Evolutionary conservation across 1,140 invertebrate genomes (phyloP).

Genomic region (Drosophila auraria): DNA sequence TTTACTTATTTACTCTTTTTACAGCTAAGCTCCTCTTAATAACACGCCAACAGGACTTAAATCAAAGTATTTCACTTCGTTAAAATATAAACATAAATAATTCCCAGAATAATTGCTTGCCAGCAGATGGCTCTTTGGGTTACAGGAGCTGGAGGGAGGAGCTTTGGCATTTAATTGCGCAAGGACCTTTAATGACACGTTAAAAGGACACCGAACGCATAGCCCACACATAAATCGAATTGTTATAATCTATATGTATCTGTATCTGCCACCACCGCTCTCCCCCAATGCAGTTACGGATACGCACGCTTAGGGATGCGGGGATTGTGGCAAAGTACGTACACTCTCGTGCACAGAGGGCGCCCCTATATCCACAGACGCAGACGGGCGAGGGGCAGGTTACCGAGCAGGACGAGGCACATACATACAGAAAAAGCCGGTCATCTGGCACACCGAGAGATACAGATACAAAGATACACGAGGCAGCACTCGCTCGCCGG

Average conservation of each 20-base stretch:
- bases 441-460: constrained; percentile 39
- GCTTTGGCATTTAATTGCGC: constrained; percentile 24
- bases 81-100: not conserved
- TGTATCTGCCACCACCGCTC: not conserved
- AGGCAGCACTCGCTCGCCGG: not conserved
- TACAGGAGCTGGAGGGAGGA: not conserved
- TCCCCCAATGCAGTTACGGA: not conserved
- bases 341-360: constrained; percentile 33
- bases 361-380: constrained; percentile 31
- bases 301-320: constrained; percentile 11
- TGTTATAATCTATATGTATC: not conserved
- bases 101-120: not conserved
- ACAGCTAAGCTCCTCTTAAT: no score
- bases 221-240: constrained; percentile 42
- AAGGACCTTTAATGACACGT: constrained; percentile 69
- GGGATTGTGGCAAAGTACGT: constrained; percentile 12
- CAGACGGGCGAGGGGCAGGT: constrained; percentile 15
- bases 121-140: constrained; percentile 12
- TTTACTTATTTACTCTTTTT: no score
- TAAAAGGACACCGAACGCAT: constrained; percentile 36
- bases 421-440: constrained; percentile 37
- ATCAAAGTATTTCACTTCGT: not conserved
- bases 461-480: constrained; percentile 15
- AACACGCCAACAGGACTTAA: not conserved
- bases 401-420: constrained; percentile 28